Evolutionary conservation across 2,113 vertebrate genomes (phyloP).

Genomic region (Leptobrachium ailaonicum): DNA sequence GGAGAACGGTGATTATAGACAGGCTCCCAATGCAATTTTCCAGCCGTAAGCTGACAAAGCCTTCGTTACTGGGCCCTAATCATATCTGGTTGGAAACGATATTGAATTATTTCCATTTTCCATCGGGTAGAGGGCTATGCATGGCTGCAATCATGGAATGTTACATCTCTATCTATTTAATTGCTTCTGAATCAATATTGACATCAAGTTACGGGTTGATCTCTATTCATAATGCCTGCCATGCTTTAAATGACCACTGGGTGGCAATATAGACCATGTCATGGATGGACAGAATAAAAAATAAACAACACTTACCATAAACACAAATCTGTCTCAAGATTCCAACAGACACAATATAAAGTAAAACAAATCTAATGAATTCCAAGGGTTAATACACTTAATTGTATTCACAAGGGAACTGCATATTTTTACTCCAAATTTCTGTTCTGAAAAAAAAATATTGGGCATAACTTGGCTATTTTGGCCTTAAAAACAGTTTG

Average conservation of each 20-base stretch:
- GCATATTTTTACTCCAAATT: too few species aligned
- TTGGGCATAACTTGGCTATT: too few species aligned
- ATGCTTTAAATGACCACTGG: constrained; percentile 53
- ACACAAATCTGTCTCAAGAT: neutral
- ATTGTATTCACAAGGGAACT: too few species aligned
- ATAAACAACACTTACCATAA: neutral
- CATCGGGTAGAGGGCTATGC: constrained; percentile 24
- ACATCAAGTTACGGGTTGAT: constrained; percentile 5
- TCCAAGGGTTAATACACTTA: too few species aligned
- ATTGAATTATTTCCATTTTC: constrained; percentile 28
- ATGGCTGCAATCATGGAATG: constrained; percentile 22
- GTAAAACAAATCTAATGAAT: neutral
- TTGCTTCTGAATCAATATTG: constrained; percentile 47
- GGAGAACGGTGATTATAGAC: constrained; percentile 24
- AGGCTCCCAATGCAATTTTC: constrained; percentile 6
- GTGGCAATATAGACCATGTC: constrained; percentile 65
- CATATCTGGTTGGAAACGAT: constrained; percentile 1
- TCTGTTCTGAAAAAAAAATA: too few species aligned
- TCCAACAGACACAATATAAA: neutral
- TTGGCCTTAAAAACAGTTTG: too few species aligned
- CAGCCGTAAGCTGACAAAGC: constrained; percentile 1
- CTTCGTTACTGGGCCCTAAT: constrained; percentile 33
- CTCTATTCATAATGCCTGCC: neutral
- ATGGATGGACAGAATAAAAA: neutral
- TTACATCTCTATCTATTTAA: constrained; percentile 23